Evolutionary conservation across 2,888 invertebrate species (phyloP).

Genomic region (Temnothorax unifasciatus): DNA sequence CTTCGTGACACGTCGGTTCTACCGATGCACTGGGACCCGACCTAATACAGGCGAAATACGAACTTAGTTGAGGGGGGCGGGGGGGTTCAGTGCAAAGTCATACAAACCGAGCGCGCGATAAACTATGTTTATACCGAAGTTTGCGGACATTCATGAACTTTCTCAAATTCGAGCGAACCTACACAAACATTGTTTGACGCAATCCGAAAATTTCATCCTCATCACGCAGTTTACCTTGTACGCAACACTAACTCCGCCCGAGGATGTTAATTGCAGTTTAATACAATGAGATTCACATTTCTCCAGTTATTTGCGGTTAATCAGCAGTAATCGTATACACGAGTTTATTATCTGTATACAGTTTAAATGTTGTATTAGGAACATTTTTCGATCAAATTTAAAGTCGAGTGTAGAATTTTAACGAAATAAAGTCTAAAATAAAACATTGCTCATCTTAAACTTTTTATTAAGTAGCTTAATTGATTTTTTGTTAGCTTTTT

Average conservation of each 20-base stretch:
- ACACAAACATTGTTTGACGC: slow-evolving; percentile 54
- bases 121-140: slow-evolving; percentile 54
- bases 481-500: not conserved
- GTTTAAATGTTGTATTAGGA: too few relatives aligned
- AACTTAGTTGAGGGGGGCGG: slow-evolving; percentile 33
- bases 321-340: not conserved
- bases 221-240: not conserved
- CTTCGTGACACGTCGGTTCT: slow-evolving; percentile 53
- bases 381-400: not conserved
- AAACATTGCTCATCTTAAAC: not conserved
- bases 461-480: not conserved
- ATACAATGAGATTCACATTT: slow-evolving; percentile 40
- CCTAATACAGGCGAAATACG: slow-evolving; percentile 51
- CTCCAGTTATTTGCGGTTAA: slow-evolving; percentile 27
- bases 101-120: slow-evolving; percentile 54
- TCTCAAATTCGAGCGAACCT: slow-evolving; percentile 53
- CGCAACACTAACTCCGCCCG: not conserved
- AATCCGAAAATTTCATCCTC: slow-evolving; percentile 55
- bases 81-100: slow-evolving; percentile 43
- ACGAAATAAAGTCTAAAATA: not conserved
- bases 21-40: slow-evolving; percentile 52
- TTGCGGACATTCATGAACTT: slow-evolving; percentile 58
- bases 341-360: not conserved
- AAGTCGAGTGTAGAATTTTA: not conserved
- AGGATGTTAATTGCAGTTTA: slow-evolving; percentile 41